Evolutionary conservation across 2,888 invertebrate species (phyloP).

Genomic region (Epirrhoe tristata): DNA sequence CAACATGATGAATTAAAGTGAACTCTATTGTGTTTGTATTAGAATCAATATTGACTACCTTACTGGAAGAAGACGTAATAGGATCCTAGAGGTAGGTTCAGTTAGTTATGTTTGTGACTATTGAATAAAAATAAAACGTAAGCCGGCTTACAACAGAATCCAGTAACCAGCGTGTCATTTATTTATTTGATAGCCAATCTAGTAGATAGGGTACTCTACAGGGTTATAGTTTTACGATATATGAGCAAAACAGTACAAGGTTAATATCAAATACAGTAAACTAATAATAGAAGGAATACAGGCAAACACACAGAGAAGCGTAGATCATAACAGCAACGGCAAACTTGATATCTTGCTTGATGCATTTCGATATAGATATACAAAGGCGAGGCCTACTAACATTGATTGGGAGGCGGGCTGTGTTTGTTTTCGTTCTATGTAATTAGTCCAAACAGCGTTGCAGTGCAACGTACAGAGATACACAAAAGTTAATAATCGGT

Average conservation of each 20-base stretch:
- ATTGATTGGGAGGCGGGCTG: conserved; percentile 13
- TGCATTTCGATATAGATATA: conserved; percentile 1
- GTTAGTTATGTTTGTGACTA: too few species aligned
- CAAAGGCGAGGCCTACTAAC: conserved; percentile 6
- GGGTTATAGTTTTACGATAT: too few species aligned
- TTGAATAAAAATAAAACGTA: too few species aligned
- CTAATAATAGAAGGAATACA: too few species aligned
- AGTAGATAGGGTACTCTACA: too few species aligned
- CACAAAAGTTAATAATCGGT: background rate
- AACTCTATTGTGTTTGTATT: background rate
- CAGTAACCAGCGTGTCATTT: too few species aligned
- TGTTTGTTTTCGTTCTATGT: conserved; percentile 20
- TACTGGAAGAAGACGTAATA: too few species aligned
- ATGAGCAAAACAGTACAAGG: too few species aligned
- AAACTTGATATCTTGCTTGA: conserved; percentile 3
- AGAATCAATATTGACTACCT: background rate
- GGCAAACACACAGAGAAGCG: background rate
- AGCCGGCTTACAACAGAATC: too few species aligned
- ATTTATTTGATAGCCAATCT: too few species aligned
- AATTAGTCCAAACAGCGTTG: conserved; percentile 18
- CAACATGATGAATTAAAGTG: background rate
- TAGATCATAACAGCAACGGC: background rate
- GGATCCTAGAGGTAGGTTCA: too few species aligned
- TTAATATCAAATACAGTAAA: background rate
- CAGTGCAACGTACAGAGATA: background rate